Evolutionary conservation across 64 coral and sea anemone genomes (phyloP).

Genomic region (Astreopora myriophthalma): DNA sequence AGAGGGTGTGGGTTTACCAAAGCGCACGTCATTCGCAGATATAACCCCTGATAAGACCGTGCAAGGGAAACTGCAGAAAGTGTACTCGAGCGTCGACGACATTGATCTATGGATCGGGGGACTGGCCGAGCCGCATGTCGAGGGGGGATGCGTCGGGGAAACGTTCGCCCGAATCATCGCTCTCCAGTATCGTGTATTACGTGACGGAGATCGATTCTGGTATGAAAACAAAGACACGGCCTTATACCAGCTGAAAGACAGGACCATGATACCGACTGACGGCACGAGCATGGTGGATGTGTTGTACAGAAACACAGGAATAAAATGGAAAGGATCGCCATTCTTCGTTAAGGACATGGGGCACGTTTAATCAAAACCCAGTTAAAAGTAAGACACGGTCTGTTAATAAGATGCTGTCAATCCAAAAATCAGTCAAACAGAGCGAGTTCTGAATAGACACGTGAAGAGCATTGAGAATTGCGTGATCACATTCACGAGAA

Average conservation of each 20-base stretch:
- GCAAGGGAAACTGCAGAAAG: slow-evolving; percentile 63
- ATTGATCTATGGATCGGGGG: slow-evolving; percentile 95
- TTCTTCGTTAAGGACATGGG: slow-evolving; percentile 38
- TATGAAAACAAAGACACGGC: slow-evolving; percentile 80
- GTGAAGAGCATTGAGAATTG: neutral
- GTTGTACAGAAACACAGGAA: slow-evolving; percentile 77
- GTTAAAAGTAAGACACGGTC: neutral
- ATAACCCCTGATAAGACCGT: slow-evolving; percentile 67
- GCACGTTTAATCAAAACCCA: neutral
- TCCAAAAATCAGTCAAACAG: neutral
- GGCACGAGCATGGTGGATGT: slow-evolving; percentile 79
- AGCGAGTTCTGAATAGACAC: neutral
- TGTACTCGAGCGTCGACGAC: slow-evolving; percentile 79
- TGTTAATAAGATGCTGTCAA: neutral
- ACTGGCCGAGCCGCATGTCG: slow-evolving; percentile 82
- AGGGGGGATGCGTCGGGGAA: slow-evolving; percentile 84
- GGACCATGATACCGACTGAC: slow-evolving; percentile 68
- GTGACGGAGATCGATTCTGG: slow-evolving; percentile 90
- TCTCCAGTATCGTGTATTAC: slow-evolving; percentile 75
- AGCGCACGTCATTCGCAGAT: slow-evolving; percentile 68
- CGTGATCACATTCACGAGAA: neutral
- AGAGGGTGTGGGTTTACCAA: slow-evolving; percentile 65
- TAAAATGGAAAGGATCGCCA: slow-evolving; percentile 83
- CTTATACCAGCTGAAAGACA: slow-evolving; percentile 76
- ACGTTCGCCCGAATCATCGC: slow-evolving; percentile 90